A percentile compares a stretch with the other conserved stretches of the same genome.
phyloP scores from a whole-genome alignment of 2,888 invertebrate genomes.

The Cephus sareptanus region DNA sequence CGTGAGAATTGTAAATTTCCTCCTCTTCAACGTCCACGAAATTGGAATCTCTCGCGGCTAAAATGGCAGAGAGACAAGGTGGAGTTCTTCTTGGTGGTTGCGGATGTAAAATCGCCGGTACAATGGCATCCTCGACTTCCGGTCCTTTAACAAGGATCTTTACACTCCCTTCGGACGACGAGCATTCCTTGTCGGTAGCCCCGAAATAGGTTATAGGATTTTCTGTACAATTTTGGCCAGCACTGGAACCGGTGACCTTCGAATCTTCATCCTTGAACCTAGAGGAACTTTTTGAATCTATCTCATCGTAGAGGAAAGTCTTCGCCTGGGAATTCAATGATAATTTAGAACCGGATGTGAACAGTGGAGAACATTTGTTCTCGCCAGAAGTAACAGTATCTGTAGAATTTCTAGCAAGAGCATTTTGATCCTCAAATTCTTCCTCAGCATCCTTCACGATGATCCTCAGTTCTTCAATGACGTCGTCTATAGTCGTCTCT shows the following conservation, averaged over 20 bases:
- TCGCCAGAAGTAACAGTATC: conserved; percentile 26
- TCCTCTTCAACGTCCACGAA: conserved; percentile 66
- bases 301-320: conserved; percentile 1
- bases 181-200: conserved; percentile 25
- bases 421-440: conserved; percentile 64
- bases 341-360: conserved; percentile 29
- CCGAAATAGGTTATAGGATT: conserved; percentile 50
- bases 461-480: conserved; percentile 85
- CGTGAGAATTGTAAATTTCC: conserved; percentile 68
- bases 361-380: conserved; percentile 35
- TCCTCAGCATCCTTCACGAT: conserved; percentile 88
- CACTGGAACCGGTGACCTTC: conserved; percentile 2
- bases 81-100: conserved; percentile 81
- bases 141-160: conserved; percentile 68
- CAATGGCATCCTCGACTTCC: conserved; percentile 75
- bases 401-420: conserved; percentile 47
- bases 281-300: not conserved
- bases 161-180: conserved; percentile 64
- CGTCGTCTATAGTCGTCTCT: conserved; percentile 88
- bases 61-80: conserved; percentile 51
- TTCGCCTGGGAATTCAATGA: conserved; percentile 30
- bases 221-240: conserved; percentile 24
- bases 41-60: conserved; percentile 55
- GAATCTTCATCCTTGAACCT: conserved; percentile 1
- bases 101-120: conserved; percentile 82